Evolutionary conservation across 92 coral and sea anemone genomes (phyloP).

Genomic region (Paragorgia papillata): DNA sequence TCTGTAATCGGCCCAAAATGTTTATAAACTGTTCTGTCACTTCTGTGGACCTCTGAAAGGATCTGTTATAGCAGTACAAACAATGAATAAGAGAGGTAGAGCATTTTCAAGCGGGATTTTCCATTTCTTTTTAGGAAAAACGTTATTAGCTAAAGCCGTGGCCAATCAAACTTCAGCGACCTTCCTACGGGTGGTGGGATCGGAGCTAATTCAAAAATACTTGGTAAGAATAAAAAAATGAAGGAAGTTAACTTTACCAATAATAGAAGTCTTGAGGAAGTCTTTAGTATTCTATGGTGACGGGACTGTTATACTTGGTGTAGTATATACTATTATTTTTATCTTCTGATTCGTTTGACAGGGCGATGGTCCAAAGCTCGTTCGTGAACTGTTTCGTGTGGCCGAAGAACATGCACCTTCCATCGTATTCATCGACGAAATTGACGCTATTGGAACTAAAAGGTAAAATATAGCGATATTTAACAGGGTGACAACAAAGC

Average conservation of each 20-base stretch:
- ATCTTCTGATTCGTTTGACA: not conserved
- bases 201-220: conserved; percentile 98
- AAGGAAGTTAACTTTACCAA: too few relatives aligned
- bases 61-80: too few relatives aligned
- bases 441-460: conserved; percentile 99
- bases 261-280: too few relatives aligned
- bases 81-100: too few relatives aligned
- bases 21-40: too few relatives aligned
- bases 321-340: too few relatives aligned
- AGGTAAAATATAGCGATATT: conserved; percentile 54
- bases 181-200: conserved; percentile 95
- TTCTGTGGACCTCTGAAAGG: too few relatives aligned
- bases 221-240: conserved; percentile 70
- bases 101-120: too few relatives aligned
- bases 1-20: too few relatives aligned
- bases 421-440: conserved; percentile 96
- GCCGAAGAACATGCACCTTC: conserved; percentile 99
- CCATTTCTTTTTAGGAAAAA: conserved; percentile 65
- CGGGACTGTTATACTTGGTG: too few relatives aligned
- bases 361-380: conserved; percentile 99
- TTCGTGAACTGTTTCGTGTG: conserved; percentile 94
- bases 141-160: conserved; percentile 93
- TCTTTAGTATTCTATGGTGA: too few relatives aligned
- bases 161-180: conserved; percentile 99
- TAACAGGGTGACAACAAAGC: not conserved